Percentiles rank a stretch among this genome's conserved stretches.
phyloP scores from a whole-genome alignment of 2,888 invertebrate genomes.

The Tenthredo amoena region DNA sequence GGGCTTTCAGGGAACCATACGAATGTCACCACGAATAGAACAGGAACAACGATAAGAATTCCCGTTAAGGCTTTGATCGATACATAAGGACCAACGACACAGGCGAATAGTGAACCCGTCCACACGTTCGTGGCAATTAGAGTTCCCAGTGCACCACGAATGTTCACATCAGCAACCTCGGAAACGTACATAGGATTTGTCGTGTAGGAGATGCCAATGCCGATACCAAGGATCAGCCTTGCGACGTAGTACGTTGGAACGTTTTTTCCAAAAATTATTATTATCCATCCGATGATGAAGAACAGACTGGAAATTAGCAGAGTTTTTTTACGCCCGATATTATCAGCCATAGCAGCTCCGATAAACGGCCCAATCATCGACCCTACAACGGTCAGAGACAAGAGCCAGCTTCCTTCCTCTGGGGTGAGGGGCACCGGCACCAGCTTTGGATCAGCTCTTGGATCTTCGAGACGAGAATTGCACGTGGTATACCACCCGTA shows the following conservation, averaged over 20 bases:
- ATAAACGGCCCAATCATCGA: conserved; percentile 75
- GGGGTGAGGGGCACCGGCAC: conserved; percentile 68
- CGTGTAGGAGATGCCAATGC: conserved; percentile 75
- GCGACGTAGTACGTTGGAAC: conserved; percentile 69
- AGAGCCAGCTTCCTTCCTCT: conserved; percentile 73
- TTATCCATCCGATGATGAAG: conserved; percentile 73
- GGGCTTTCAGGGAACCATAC: conserved; percentile 75
- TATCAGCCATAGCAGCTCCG: conserved; percentile 71
- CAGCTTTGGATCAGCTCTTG: conserved; percentile 52
- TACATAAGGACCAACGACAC: conserved; percentile 72
- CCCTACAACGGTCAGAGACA: conserved; percentile 73
- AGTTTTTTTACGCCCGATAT: conserved; percentile 70
- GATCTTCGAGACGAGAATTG: conserved; percentile 63
- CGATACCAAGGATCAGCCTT: conserved; percentile 71
- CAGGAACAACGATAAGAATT: conserved; percentile 66
- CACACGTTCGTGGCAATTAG: conserved; percentile 75
- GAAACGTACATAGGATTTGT: conserved; percentile 75
- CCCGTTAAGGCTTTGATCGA: conserved; percentile 64
- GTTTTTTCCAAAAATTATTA: conserved; percentile 68
- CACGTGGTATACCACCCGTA: conserved; percentile 75
- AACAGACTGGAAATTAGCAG: conserved; percentile 72
- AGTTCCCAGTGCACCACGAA: conserved; percentile 74
- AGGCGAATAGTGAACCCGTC: conserved; percentile 73
- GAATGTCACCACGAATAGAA: conserved; percentile 70
- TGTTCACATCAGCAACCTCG: conserved; percentile 73